phyloP scores from a whole-genome alignment of 2,113 vertebrate genomes.

The Callocephalon fimbriatum region DNA sequence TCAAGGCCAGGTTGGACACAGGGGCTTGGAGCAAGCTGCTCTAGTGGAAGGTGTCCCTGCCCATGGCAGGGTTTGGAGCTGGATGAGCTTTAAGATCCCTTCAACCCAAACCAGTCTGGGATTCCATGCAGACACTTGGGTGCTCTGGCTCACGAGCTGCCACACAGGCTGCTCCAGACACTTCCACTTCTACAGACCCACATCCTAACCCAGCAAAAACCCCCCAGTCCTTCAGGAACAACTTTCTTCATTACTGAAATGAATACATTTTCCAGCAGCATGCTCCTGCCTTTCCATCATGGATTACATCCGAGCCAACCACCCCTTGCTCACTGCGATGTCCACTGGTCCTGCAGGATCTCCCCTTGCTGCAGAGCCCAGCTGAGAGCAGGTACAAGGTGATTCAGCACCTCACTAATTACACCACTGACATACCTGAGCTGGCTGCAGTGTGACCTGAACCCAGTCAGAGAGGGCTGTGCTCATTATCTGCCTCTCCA shows the following conservation, averaged over 20 bases:
- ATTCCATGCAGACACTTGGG: background rate
- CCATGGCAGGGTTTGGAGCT: rapidly evolving
- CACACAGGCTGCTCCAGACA: background rate
- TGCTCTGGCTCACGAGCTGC: background rate
- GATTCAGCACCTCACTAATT: background rate
- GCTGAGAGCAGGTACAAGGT: background rate
- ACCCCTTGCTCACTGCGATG: background rate
- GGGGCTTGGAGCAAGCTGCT: no score
- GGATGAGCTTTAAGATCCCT: background rate
- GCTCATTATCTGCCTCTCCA: background rate
- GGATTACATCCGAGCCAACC: background rate
- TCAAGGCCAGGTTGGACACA: no score
- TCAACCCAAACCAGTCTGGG: background rate
- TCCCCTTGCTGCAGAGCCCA: rapidly evolving
- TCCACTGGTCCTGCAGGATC: background rate
- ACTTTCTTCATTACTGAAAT: background rate
- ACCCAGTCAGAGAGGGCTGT: background rate
- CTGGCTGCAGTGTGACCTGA: background rate
- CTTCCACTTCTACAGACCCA: background rate
- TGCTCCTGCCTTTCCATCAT: background rate
- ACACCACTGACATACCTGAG: background rate
- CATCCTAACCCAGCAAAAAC: rapidly evolving
- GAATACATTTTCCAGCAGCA: background rate
- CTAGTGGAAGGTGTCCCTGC: background rate
- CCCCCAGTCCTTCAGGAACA: background rate